phyloP scores from a whole-genome alignment of 1,140 invertebrate genomes.

The Chrysomallon squamiferum region DNA sequence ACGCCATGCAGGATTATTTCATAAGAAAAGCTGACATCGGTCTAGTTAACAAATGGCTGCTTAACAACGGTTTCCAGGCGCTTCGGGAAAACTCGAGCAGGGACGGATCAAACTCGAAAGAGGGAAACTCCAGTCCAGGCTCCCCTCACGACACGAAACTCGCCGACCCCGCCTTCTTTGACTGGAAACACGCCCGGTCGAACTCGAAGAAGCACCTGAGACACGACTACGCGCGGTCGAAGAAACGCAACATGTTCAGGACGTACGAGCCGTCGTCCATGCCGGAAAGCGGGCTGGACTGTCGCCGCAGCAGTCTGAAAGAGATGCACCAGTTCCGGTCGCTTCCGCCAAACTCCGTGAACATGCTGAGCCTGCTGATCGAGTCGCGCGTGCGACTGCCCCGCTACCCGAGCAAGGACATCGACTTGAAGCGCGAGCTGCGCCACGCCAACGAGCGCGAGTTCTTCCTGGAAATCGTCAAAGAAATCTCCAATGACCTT shows the following conservation, averaged over 20 bases:
- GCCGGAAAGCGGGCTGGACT: slow-evolving; percentile 27
- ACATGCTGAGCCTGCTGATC: slow-evolving; percentile 48
- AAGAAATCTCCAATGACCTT: slow-evolving; percentile 95
- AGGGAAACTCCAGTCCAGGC: slow-evolving; percentile 40
- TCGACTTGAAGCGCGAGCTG: slow-evolving; percentile 47
- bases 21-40: slow-evolving; percentile 64
- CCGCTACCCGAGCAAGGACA: slow-evolving; percentile 53
- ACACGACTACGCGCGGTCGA: slow-evolving; percentile 66
- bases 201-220: slow-evolving; percentile 66
- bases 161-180: slow-evolving; percentile 41
- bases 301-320: slow-evolving; percentile 43
- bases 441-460: slow-evolving; percentile 86
- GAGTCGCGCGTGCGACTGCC: slow-evolving; percentile 50
- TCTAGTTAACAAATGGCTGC: slow-evolving; percentile 67
- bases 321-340: slow-evolving; percentile 54
- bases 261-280: slow-evolving; percentile 51
- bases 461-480: slow-evolving; percentile 93
- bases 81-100: slow-evolving; percentile 51
- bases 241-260: slow-evolving; percentile 65
- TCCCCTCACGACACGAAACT: slow-evolving; percentile 40
- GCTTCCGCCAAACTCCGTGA: slow-evolving; percentile 48
- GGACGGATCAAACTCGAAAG: background rate
- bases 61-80: slow-evolving; percentile 63
- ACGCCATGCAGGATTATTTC: slow-evolving; percentile 64
- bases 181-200: slow-evolving; percentile 47